Evolutionary conservation across 2,113 vertebrate species (phyloP).

Genomic region (Scatophagus argus): DNA sequence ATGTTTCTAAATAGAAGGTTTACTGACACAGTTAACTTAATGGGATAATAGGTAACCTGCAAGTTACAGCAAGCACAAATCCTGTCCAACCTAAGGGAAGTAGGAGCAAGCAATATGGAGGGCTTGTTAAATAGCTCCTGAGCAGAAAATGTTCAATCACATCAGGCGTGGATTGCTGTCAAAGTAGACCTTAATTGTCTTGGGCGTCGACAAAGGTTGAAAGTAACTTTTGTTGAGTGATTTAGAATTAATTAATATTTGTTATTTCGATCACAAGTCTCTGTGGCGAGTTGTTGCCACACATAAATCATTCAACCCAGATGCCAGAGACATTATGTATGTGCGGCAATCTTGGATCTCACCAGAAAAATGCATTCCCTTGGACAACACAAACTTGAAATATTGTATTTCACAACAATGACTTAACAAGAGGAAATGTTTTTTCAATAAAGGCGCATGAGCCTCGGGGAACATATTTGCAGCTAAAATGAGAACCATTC

Average conservation of each 20-base stretch:
- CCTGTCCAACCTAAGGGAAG: background rate
- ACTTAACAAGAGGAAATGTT: conserved; percentile 26
- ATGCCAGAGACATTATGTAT: background rate
- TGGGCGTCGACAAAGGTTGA: background rate
- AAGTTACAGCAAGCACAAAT: conserved; percentile 7
- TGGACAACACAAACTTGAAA: conserved; percentile 28
- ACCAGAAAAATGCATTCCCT: conserved; percentile 4
- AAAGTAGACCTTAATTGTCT: background rate
- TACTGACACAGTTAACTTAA: background rate
- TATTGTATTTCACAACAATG: conserved; percentile 43
- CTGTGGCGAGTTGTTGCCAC: background rate
- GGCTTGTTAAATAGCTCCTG: conserved; percentile 38
- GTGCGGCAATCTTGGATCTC: conserved; percentile 12
- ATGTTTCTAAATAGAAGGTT: background rate
- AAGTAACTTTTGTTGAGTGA: conserved; percentile 29
- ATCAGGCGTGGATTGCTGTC: background rate
- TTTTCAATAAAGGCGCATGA: conserved; percentile 29
- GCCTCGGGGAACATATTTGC: conserved; percentile 42
- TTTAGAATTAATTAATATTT: conserved; percentile 28
- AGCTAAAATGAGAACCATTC: conserved; percentile 73
- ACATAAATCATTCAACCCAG: conserved; percentile 10
- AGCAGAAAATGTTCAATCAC: conserved; percentile 20
- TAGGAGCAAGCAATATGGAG: conserved; percentile 14
- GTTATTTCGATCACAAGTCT: background rate
- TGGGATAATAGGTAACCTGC: background rate